Evolutionary conservation across 2,797 vertebrate species (phyloP).

Genomic region (Lutjanus campechanus): DNA sequence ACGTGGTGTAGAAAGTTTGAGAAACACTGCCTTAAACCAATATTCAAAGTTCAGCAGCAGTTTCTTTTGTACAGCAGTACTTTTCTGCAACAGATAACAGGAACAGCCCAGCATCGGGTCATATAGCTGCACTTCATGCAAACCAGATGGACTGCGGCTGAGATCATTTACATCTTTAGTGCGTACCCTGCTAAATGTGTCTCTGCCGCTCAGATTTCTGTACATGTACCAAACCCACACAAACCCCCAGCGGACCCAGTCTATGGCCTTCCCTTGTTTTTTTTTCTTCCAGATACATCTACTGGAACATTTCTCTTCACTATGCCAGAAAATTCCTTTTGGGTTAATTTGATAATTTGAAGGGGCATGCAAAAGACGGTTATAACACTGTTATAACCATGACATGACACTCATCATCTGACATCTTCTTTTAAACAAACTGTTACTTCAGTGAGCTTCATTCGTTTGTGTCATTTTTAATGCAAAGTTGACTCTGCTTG

Average conservation of each 20-base stretch:
- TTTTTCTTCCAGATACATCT: not conserved
- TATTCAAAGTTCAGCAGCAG: not conserved
- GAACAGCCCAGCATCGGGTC: not conserved
- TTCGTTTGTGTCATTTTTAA: too few relatives aligned
- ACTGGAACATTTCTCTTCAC: not conserved
- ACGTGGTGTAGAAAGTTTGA: too few relatives aligned
- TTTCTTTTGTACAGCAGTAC: not conserved
- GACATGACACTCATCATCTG: too few relatives aligned
- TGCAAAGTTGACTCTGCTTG: too few relatives aligned
- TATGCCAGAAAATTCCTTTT: not conserved
- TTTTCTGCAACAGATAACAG: not conserved
- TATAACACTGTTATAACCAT: too few relatives aligned
- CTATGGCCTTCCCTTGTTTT: not conserved
- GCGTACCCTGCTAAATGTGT: not conserved
- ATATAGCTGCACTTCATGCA: not conserved
- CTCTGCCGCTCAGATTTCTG: not conserved
- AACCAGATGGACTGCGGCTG: not conserved
- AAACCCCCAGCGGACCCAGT: not conserved
- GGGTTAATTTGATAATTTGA: not conserved
- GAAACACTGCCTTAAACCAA: not conserved
- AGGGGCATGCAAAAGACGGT: too few relatives aligned
- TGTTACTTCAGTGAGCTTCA: too few relatives aligned
- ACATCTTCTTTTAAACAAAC: too few relatives aligned
- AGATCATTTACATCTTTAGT: slow-evolving; percentile 7
- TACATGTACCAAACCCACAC: not conserved